Evolutionary conservation across 2,797 vertebrate genomes (phyloP), one percentile per base, ranked within the genome.

Genomic region (Hylomyscus alleni): DNA sequence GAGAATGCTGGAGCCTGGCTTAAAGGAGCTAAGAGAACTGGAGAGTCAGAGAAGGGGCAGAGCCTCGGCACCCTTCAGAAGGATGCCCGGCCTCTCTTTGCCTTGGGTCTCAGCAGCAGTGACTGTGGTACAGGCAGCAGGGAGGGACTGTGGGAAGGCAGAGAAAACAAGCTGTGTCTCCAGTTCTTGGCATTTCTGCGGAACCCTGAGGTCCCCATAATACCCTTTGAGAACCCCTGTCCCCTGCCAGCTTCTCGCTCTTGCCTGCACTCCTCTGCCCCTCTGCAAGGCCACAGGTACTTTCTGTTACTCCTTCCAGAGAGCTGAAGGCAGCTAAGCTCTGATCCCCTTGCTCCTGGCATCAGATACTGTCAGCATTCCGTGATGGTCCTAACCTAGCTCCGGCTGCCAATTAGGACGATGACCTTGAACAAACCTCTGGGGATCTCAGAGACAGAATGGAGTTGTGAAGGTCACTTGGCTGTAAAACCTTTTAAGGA

Each of bases 401-500:
- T 37, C 62, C 5, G n/a, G 54, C 37, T 34, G 65, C 67, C 62
- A 82, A 22, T 69, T 44, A 91, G 62, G 58, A 88, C 84, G 20
- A 69, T 78, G 91, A 93, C 90, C 77, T 76, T 90, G 95, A 80
- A 17, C n/a, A 54, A 82, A 69, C 75, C 73, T 91, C 87, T 22
- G 0, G 67, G 65, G 56, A 26, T 56, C n/a, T 60, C 72, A 34
- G n/a, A 75, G 86, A 47, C 86, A 24, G 56, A 69, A 52, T 0
- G 11, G 10, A 94, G 29, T 37, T 0, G 19, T 11, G 40, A 82
- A 69, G 20, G 40, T 47, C 40, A 37, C 80, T 65, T 31, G 73
- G 52, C 75, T 72, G 81, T 60, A 75, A 77, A 93, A 72, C 56
- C 94, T 93, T 88, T 95, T 94, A 88, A 90, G 91, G 78, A 97